Conservation (phyloP, 2,888 invertebrate genomes). For the Pseudococcus longispinus region DNA sequence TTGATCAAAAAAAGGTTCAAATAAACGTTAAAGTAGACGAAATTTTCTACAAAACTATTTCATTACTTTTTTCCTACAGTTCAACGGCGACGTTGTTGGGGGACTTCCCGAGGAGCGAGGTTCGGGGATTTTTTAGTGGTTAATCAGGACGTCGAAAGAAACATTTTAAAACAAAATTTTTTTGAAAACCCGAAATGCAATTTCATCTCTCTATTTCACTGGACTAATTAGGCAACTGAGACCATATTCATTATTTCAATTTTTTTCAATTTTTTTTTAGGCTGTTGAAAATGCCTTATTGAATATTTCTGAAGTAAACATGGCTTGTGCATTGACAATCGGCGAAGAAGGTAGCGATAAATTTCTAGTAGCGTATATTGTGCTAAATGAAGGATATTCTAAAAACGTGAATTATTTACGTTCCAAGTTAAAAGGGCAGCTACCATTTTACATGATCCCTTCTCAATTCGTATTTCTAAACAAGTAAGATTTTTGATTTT, state of each 20-base stretch:
- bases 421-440: slow-evolving; percentile 59
- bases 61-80: no score
- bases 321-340: slow-evolving; percentile 59
- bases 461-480: slow-evolving; percentile 60
- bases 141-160: no score
- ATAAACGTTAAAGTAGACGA: no score
- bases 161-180: no score
- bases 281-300: slow-evolving; percentile 60
- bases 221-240: neutral
- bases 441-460: slow-evolving; percentile 61
- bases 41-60: no score
- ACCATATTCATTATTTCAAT: neutral
- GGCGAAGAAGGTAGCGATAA: slow-evolving; percentile 61
- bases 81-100: no score
- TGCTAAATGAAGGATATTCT: slow-evolving; percentile 57
- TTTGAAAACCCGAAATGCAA: no score
- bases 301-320: slow-evolving; percentile 59
- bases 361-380: slow-evolving; percentile 60
- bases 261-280: slow-evolving; percentile 56
- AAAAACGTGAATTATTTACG: slow-evolving; percentile 58
- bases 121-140: no score
- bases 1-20: no score
- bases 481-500: slow-evolving; percentile 57
- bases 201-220: no score
- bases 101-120: no score